Conservation (phyloP, 2,113 vertebrate species). For the Calyptomena viridis region DNA sequence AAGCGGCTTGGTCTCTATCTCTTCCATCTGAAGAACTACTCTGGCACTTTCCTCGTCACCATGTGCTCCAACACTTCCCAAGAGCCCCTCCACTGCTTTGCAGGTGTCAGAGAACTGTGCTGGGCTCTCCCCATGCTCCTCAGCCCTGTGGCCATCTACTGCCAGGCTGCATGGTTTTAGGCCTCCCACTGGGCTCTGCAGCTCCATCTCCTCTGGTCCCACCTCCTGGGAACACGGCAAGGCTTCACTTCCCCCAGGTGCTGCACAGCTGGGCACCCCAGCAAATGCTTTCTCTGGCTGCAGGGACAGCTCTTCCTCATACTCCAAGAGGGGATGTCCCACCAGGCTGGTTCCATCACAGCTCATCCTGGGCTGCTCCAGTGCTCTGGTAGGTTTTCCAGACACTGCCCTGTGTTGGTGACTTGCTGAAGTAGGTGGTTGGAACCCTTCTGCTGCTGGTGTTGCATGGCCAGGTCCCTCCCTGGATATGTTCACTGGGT, state of each 20-base stretch:
- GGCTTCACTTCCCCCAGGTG: neutral
- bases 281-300: neutral
- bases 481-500: neutral
- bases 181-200: neutral
- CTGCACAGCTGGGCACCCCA: neutral
- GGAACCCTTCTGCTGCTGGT: neutral
- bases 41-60: neutral
- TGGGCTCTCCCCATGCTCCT: neutral
- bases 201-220: neutral
- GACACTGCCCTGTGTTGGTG: neutral
- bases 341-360: neutral
- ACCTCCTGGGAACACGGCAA: neutral
- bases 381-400: neutral
- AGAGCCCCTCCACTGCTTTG: neutral
- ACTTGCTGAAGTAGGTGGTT: neutral
- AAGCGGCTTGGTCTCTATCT: neutral
- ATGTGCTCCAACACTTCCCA: neutral
- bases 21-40: conserved; percentile 65
- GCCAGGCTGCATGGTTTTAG: neutral
- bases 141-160: neutral
- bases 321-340: neutral
- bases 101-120: neutral
- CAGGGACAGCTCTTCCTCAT: neutral
- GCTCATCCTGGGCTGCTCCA: neutral
- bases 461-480: neutral